Base-by-base conservation (phyloP, 1,140 invertebrate species). In the Anagrus nilaparvatae region DNA sequence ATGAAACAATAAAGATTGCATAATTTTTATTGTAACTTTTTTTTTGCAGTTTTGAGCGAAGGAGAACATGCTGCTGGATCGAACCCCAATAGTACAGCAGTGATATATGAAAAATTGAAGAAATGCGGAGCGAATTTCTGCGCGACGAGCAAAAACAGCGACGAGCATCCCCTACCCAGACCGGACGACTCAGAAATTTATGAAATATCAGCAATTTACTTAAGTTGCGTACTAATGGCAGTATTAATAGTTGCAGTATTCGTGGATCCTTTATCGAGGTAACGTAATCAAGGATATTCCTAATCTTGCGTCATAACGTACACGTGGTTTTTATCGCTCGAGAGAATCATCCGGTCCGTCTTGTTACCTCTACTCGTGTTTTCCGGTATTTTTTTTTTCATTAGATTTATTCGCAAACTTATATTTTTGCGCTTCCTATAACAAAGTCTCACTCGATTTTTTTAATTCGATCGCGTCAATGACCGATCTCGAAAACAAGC, bases 221-320 rank as follows among this genome's bases (percentile, higher is more conserved):
- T 95, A 16, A 79, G 76, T 1, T 94, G 87, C 57, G 84, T 93
- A 13, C 56, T 90, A 19, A 65, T 89, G 3, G 91, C 90, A 3
- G 81, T 89, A 0, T 67, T 87, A 19, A 82, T 96, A 49, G 82
- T 97, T 29, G 82, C 81, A 3, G 55, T 92, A 5, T 81, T 95
- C 39, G 77, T 98, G 18, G 92, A 97, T 70, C 85, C 89, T 7
- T 73, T 95, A 0, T 84, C 84, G 44, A 84, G 85, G 77, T 87
- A 67, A 27, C 24, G 24, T 27, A 6, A 7, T 27, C 12, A 27
- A 7, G 24, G 12, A 27, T 27, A 7, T 12, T 8, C 24, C 6
- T 27, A 27, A 27, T 8, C 12, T 8, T 12, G 12, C 24, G 12
- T 6, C 12, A 27, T 8, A 7, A 27, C 24, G 12, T 27, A 27